phyloP scores from a whole-genome alignment of 2,888 invertebrate genomes.

The Herminia tarsipennalis region DNA sequence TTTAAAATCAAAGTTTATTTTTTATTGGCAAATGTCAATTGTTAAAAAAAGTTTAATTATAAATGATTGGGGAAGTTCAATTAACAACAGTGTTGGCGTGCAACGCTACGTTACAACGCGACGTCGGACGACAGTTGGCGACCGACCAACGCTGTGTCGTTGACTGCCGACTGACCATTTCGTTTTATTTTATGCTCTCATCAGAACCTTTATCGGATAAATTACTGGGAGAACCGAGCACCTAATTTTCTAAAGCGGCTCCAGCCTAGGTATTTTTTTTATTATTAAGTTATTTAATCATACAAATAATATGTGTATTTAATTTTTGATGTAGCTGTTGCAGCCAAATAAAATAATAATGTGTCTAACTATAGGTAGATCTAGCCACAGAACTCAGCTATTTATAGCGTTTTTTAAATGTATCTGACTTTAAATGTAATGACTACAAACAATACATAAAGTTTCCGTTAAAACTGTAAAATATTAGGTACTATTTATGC shows the following conservation, averaged over 20 bases:
- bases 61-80: slow-evolving; percentile 46
- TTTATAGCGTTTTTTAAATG: neutral
- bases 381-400: too few relatives aligned
- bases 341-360: too few relatives aligned
- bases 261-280: neutral
- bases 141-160: slow-evolving; percentile 75
- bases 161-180: slow-evolving; percentile 65
- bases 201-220: slow-evolving; percentile 70
- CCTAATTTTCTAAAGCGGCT: slow-evolving; percentile 29
- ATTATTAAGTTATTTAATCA: too few relatives aligned
- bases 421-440: too few relatives aligned
- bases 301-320: too few relatives aligned
- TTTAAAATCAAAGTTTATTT: slow-evolving; percentile 7
- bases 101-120: slow-evolving; percentile 38
- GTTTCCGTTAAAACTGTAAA: slow-evolving; percentile 15
- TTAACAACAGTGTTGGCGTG: slow-evolving; percentile 33
- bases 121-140: slow-evolving; percentile 67
- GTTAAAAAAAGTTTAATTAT: slow-evolving; percentile 46
- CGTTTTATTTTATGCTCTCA: slow-evolving; percentile 80
- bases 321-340: too few relatives aligned
- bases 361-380: too few relatives aligned
- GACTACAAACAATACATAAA: slow-evolving; percentile 11
- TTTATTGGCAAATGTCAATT: slow-evolving; percentile 46
- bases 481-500: neutral
- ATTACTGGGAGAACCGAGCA: slow-evolving; percentile 47